Evolutionary conservation across 2,888 invertebrate genomes (phyloP), one percentile per base, ranked within the genome.

Genomic region (Caenorhabditis virilis): DNA sequence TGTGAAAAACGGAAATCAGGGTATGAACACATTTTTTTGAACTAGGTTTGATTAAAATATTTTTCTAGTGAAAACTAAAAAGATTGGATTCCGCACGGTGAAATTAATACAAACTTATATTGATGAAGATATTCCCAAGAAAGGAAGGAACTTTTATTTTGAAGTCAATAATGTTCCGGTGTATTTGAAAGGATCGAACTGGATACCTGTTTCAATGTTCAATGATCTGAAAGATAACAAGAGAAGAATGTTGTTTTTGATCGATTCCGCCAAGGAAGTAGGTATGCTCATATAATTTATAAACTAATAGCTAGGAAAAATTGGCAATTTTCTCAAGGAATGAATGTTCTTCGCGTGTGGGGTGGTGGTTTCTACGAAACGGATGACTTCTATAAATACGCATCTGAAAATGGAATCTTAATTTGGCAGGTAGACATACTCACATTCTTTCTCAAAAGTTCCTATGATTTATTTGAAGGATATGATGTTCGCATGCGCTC

Each of bases 341-440:
- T 94, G 91, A 91, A 92, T 79, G 91, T 92, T 89, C 85, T 97
- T 15, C 87, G 97, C 22, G n/a, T 97, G 1, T 98, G 97, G 97
- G 97, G 97, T 25, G 97, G 97, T n/a, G 97, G 95, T 0, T 86
- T 92, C 0, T 98, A 95, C 80, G 95, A 95, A 83, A 89, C 90
- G 0, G 91, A 95, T 74, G 87, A 88, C 57, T 95, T 97, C 84
- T 98, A 97, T 84, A 59, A 85, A 3, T 66, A 67, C 33, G 56
- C 70, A 2, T 33, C 54, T n/a, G 16, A 61, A 41, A 61, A 91
- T 48, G 97, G 97, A 1, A 90, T 97, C 45, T 87, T 97, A 78
- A 89, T 98, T 54, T 98, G 95, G 95, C 95, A 98, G 69, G 71
- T 71, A 6, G 2, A 33, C 7, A 20, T 3, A 2, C 3, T 4